A percentile compares a stretch with the other conserved stretches of the same genome.
These are phyloP conservation scores for Papilio demoleus DNA, from an alignment of 2,888 invertebrate species.

Conservation along the genomic window DNA sequence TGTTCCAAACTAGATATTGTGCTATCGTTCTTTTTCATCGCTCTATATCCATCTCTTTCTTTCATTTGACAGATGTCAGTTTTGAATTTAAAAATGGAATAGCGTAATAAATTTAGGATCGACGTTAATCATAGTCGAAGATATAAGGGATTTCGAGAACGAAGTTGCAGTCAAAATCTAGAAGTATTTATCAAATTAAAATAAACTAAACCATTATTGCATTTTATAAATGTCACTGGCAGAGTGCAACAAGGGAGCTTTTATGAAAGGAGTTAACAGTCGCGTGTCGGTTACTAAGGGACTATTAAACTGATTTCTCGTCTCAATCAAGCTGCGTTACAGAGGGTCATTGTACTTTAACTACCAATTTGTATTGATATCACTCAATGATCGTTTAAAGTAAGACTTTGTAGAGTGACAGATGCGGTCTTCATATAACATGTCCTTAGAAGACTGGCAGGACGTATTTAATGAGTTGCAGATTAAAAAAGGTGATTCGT, in stretches of 20 bases:
- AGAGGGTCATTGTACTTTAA: slow-evolving; percentile 20
- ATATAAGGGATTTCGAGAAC: no score
- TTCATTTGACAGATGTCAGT: background rate
- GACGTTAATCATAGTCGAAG: no score
- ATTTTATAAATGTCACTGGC: background rate
- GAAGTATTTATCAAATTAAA: background rate
- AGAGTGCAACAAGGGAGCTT: background rate
- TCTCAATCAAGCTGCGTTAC: slow-evolving; percentile 12
- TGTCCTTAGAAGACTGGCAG: no score
- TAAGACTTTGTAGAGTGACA: background rate
- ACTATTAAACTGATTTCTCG: slow-evolving; percentile 14
- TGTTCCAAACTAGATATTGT: no score
- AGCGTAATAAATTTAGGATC: no score
- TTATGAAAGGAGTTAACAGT: background rate
- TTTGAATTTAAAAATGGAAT: no score
- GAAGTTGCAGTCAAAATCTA: no score
- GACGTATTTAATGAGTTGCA: no score
- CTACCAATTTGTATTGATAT: slow-evolving; percentile 19
- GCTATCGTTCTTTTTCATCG: background rate
- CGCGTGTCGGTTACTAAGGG: slow-evolving; percentile 1
- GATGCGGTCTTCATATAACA: background rate
- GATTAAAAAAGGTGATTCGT: no score
- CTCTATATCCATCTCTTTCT: background rate
- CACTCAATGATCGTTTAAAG: slow-evolving; percentile 3
- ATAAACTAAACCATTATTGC: background rate